Evolutionary conservation across 2,888 invertebrate species (phyloP).

Genomic region (Heliconius erato): DNA sequence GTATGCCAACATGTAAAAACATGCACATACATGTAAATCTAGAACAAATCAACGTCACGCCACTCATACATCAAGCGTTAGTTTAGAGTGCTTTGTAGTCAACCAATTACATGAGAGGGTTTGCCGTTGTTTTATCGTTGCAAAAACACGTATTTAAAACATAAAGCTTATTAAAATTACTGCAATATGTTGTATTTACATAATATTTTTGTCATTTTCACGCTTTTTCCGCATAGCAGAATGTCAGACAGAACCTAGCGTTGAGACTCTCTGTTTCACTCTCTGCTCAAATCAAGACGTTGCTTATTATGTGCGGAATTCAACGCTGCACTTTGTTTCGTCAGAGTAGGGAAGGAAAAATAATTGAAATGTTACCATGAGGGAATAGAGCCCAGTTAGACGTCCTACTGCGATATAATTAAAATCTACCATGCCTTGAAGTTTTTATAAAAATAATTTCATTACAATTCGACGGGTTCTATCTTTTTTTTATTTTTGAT

Average conservation of each 20-base stretch:
- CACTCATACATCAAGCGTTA: slow-evolving; percentile 45
- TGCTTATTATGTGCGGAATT: neutral
- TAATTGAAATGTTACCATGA: too few species aligned
- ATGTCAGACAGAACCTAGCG: neutral
- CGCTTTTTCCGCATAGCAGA: neutral
- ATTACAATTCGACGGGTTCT: too few species aligned
- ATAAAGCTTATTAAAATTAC: neutral
- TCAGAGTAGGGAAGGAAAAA: neutral
- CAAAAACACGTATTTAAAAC: neutral
- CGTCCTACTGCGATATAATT: too few species aligned
- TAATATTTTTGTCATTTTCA: neutral
- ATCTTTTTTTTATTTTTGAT: too few species aligned
- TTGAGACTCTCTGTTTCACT: neutral
- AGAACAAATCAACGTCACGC: slow-evolving; percentile 45
- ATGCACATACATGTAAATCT: slow-evolving; percentile 45
- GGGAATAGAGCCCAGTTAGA: too few species aligned
- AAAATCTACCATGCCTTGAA: too few species aligned
- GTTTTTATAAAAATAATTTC: too few species aligned
- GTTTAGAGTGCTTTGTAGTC: slow-evolving; percentile 48
- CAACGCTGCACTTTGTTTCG: neutral
- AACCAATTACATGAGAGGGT: slow-evolving; percentile 40
- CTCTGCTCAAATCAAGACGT: neutral
- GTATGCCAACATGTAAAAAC: slow-evolving; percentile 34
- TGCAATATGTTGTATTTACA: neutral
- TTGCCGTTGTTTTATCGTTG: slow-evolving; percentile 3